Evolutionary conservation across 2,113 vertebrate species (phyloP).

Genomic region (Leptobrachium ailaonicum): DNA sequence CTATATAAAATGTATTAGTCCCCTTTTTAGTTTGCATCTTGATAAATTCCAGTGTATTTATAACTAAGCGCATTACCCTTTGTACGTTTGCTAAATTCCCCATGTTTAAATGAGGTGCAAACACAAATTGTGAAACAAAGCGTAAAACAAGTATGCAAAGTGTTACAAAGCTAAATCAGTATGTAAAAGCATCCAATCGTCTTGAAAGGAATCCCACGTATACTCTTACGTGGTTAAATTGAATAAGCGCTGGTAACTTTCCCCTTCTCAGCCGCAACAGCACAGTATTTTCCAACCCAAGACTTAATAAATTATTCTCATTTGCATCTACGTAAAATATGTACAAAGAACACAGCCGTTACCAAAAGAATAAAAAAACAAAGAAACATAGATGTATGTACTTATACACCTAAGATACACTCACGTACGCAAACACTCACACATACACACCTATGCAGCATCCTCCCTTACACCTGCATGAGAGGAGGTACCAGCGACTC

Average conservation of each 20-base stretch:
- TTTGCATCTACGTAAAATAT: background rate
- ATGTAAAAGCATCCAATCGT: too few relatives aligned
- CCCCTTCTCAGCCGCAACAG: background rate
- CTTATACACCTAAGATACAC: background rate
- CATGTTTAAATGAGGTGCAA: too few relatives aligned
- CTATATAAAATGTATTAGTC: too few relatives aligned
- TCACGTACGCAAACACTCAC: background rate
- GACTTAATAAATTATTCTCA: background rate
- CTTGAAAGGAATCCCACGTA: too few relatives aligned
- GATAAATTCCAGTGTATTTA: too few relatives aligned
- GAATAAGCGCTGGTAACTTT: background rate
- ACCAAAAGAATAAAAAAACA: background rate
- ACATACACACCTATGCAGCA: conserved; percentile 14
- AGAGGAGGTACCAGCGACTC: conserved; percentile 21
- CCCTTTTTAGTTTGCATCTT: too few relatives aligned
- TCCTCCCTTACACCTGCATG: conserved; percentile 23
- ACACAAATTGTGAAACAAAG: too few relatives aligned
- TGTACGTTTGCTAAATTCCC: too few relatives aligned
- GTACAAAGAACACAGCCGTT: background rate
- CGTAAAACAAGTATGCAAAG: too few relatives aligned
- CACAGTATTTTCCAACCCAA: background rate
- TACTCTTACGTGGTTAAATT: too few relatives aligned
- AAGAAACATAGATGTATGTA: background rate
- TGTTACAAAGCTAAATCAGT: too few relatives aligned
- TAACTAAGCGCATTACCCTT: too few relatives aligned